These are phyloP conservation scores for Rhombomys opimus DNA, from an alignment of 2,113 vertebrate species.

Conservation along the genomic window DNA sequence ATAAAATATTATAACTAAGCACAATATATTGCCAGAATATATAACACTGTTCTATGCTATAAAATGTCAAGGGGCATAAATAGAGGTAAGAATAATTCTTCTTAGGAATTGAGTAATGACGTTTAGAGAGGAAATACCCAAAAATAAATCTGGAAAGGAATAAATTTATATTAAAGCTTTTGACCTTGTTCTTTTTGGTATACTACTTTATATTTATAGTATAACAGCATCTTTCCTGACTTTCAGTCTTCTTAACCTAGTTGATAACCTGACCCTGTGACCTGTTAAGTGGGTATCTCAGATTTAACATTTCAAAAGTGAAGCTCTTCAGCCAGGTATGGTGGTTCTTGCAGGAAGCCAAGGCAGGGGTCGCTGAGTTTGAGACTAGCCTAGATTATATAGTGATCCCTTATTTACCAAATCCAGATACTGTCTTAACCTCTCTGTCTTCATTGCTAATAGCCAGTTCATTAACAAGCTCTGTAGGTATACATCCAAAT, in stretches of 20 bases:
- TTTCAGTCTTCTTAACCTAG: not conserved
- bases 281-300: not conserved
- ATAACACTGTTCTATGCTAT: not conserved
- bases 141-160: constrained; percentile 37
- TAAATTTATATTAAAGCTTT: constrained; percentile 13
- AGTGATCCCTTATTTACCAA: constrained; percentile 9
- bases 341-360: not conserved
- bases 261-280: not conserved
- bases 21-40: not conserved
- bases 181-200: constrained; percentile 24
- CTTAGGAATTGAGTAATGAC: constrained; percentile 29
- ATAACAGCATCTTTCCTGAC: constrained; percentile 38
- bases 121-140: constrained; percentile 29
- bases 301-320: constrained; percentile 37
- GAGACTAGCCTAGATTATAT: not conserved
- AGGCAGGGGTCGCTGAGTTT: not conserved
- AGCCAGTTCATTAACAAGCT: not conserved
- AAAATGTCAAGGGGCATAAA: constrained; percentile 50
- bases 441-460: constrained; percentile 18
- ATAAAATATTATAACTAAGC: not conserved
- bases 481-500: not conserved
- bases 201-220: constrained; percentile 6
- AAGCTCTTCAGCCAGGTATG: constrained; percentile 14
- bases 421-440: constrained; percentile 10
- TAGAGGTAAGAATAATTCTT: constrained; percentile 38